These are phyloP conservation scores for Antheraea mylitta DNA, from an alignment of 1,140 invertebrate genomes.

Conservation along the genomic window DNA sequence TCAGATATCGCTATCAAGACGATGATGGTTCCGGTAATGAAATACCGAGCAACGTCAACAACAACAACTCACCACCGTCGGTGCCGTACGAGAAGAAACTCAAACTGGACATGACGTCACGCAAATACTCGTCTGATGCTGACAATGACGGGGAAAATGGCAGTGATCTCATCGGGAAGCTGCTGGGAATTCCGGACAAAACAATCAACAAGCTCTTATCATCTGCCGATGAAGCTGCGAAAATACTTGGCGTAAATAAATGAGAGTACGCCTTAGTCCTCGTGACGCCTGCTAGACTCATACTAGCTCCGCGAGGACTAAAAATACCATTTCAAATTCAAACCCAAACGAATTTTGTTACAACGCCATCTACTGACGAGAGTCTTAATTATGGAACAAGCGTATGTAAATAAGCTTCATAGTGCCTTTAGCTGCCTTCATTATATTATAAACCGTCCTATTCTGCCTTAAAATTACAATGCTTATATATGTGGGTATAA, in stretches of 20 bases:
- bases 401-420: conserved; percentile 34
- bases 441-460: conserved; percentile 58
- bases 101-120: conserved; percentile 70
- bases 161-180: conserved; percentile 91
- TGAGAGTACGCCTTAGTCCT: conserved; percentile 78
- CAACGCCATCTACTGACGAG: conserved; percentile 64
- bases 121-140: conserved; percentile 70
- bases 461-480: conserved; percentile 47
- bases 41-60: conserved; percentile 77
- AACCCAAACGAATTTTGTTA: conserved; percentile 26
- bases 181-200: conserved; percentile 91
- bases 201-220: conserved; percentile 93
- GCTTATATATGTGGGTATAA: conserved; percentile 49
- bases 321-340: conserved; percentile 44
- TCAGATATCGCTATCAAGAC: conserved; percentile 61
- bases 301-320: conserved; percentile 71
- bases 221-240: conserved; percentile 92
- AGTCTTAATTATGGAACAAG: conserved; percentile 37
- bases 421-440: conserved; percentile 70
- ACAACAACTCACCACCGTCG: conserved; percentile 72
- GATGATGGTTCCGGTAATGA: conserved; percentile 70
- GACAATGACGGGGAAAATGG: conserved; percentile 80
- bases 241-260: conserved; percentile 90
- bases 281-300: conserved; percentile 66
- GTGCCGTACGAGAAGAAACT: conserved; percentile 78